A percentile compares a stretch with the other conserved stretches of the same genome.
These are phyloP conservation scores for Echinarachnius parma DNA, from an alignment of 53 echinoderm and acorn worm genomes.

Conservation along the genomic window DNA sequence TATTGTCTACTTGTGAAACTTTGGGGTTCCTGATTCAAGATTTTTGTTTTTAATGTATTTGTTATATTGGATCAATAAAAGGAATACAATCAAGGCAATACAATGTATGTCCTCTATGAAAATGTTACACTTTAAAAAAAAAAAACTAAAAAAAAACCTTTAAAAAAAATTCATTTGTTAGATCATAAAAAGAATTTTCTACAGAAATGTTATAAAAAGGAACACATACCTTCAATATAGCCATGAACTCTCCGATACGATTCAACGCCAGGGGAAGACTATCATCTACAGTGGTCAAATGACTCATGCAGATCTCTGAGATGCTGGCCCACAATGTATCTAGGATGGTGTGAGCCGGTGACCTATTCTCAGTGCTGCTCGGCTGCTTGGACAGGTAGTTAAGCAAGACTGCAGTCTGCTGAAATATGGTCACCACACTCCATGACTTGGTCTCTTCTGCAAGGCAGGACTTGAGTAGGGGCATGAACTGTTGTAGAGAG, in stretches of 20 bases:
- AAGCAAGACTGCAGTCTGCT: constrained; percentile 72
- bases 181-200: too few species aligned
- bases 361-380: constrained; percentile 15
- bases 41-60: too few species aligned
- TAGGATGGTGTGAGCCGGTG: constrained; percentile 39
- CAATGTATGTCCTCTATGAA: too few species aligned
- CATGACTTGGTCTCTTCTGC: constrained; percentile 27
- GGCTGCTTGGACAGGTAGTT: constrained; percentile 67
- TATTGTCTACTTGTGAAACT: too few species aligned
- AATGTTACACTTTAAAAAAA: too few species aligned
- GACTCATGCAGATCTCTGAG: constrained; percentile 37
- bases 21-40: too few species aligned
- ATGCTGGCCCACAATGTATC: constrained; percentile 56
- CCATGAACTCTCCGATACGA: constrained; percentile 46
- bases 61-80: too few species aligned
- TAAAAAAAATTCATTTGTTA: too few species aligned
- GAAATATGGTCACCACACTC: constrained; percentile 60
- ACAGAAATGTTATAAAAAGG: too few species aligned
- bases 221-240: constrained; percentile 37
- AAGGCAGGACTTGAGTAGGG: constrained; percentile 57
- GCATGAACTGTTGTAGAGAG: constrained; percentile 74
- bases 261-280: constrained; percentile 26
- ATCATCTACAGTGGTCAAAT: constrained; percentile 15
- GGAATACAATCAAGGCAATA: too few species aligned
- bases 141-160: too few species aligned